Percentiles rank a stretch among this genome's conserved stretches.
phyloP scores from a whole-genome alignment of 2,113 vertebrate species.

The Theropithecus gelada region DNA sequence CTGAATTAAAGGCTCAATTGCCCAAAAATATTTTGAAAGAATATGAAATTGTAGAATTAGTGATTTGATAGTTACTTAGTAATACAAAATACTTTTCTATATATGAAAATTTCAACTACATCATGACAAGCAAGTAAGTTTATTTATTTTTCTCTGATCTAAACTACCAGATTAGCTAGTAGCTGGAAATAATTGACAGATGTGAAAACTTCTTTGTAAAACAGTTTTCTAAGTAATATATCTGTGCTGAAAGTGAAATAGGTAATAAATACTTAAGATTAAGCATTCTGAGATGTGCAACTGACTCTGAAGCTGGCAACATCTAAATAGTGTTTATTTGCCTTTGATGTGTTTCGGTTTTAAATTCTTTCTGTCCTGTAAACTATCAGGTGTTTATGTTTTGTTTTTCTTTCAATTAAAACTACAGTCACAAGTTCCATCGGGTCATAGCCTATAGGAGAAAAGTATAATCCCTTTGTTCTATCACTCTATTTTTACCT shows the following conservation, averaged over 20 bases:
- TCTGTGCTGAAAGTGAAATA: background rate
- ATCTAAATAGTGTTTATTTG: background rate
- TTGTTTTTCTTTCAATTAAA: background rate
- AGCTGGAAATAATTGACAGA: background rate
- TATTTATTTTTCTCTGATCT: conserved; percentile 3
- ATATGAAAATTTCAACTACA: background rate
- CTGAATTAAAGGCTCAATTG: background rate
- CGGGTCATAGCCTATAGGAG: background rate
- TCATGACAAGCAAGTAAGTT: background rate
- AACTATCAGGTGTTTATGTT: background rate
- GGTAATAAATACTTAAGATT: background rate
- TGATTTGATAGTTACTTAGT: background rate
- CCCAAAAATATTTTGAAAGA: conserved; percentile 28
- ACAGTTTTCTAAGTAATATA: background rate
- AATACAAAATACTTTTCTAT: background rate
- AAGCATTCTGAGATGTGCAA: background rate
- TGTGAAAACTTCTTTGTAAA: background rate
- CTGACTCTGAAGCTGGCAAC: background rate
- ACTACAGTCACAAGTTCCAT: background rate
- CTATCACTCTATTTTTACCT: background rate
- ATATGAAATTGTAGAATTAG: background rate
- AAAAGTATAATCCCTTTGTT: background rate
- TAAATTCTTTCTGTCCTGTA: background rate
- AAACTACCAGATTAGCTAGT: background rate
- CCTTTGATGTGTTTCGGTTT: background rate